Percentiles rank a stretch among this genome's conserved stretches.
These are phyloP conservation scores for Porites evermanni DNA, from an alignment of 92 coral and sea anemone species.

Conservation along the genomic window DNA sequence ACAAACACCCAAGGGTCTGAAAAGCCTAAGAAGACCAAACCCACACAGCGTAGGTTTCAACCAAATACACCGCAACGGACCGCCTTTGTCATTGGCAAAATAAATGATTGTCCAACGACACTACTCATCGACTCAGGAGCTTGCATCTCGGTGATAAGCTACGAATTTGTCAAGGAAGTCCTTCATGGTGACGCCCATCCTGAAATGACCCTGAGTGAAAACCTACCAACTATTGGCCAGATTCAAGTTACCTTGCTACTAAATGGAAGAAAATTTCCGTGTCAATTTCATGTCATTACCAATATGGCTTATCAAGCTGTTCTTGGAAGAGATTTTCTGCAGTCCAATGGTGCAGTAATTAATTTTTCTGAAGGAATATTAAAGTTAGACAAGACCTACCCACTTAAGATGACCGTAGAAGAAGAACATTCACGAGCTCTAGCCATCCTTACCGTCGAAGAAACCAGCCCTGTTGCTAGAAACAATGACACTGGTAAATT, in stretches of 20 bases:
- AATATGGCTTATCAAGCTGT: not conserved
- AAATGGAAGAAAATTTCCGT: not conserved
- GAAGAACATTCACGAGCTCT: not conserved
- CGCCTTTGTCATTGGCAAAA: not conserved
- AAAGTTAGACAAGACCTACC: not conserved
- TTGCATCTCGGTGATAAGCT: not conserved
- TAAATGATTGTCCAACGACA: not conserved
- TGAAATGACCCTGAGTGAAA: not conserved
- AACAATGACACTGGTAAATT: not conserved
- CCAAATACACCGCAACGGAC: not conserved
- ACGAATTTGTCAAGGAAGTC: not conserved
- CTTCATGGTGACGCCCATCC: not conserved
- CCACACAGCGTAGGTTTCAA: not conserved
- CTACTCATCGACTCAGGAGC: slow-evolving; percentile 5
- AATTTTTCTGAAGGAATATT: not conserved
- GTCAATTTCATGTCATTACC: not conserved
- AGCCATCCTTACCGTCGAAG: not conserved
- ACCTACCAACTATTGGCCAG: not conserved
- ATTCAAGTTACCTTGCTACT: not conserved
- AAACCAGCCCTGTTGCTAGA: not conserved
- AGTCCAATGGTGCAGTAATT: not conserved
- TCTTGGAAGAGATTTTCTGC: not conserved
- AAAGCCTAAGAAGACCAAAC: not conserved
- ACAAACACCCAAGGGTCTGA: not conserved
- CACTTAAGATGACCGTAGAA: not conserved